A percentile compares a stretch with the other conserved stretches of the same genome.
Evolutionary conservation across 2,888 invertebrate genomes (phyloP).

Genomic region (Lydus trimaculatus): DNA sequence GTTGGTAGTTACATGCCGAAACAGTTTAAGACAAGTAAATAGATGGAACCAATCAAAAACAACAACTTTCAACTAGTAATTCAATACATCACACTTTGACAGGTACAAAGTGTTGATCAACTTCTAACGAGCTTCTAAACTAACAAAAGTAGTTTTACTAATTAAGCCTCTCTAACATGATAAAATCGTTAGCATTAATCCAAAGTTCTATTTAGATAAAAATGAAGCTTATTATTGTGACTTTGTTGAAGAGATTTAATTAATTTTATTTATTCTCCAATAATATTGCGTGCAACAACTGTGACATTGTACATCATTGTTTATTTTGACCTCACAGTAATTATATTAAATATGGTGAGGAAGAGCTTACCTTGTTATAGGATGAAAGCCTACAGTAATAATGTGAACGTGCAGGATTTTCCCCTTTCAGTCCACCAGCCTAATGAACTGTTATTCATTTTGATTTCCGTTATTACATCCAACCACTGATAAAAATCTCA

Average conservation of each 20-base stretch:
- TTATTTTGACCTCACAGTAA: slow-evolving; percentile 30
- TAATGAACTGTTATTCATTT: slow-evolving; percentile 26
- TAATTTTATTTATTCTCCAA: not conserved
- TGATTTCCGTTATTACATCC: not conserved
- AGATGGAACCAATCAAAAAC: slow-evolving; percentile 5
- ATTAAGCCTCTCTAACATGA: not conserved
- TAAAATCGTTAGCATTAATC: not conserved
- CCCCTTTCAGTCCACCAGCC: slow-evolving; percentile 17
- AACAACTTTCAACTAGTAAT: slow-evolving; percentile 1
- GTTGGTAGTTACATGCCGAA: not conserved
- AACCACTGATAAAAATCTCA: not conserved
- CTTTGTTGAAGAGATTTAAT: not conserved
- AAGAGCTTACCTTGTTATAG: slow-evolving; percentile 31
- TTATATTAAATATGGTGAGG: slow-evolving; percentile 29
- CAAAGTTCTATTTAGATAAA: too few species aligned
- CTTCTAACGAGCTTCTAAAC: not conserved
- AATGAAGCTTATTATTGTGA: not conserved
- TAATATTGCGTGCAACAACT: not conserved
- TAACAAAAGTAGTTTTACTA: not conserved
- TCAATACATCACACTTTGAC: slow-evolving; percentile 10
- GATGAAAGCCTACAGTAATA: slow-evolving; percentile 28
- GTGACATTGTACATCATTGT: slow-evolving; percentile 25
- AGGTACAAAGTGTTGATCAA: slow-evolving; percentile 6
- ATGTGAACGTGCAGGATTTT: slow-evolving; percentile 25
- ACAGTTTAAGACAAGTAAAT: not conserved